These are phyloP conservation scores for Orthosia cruda DNA, from an alignment of 2,888 invertebrate species.

Conservation along the genomic window DNA sequence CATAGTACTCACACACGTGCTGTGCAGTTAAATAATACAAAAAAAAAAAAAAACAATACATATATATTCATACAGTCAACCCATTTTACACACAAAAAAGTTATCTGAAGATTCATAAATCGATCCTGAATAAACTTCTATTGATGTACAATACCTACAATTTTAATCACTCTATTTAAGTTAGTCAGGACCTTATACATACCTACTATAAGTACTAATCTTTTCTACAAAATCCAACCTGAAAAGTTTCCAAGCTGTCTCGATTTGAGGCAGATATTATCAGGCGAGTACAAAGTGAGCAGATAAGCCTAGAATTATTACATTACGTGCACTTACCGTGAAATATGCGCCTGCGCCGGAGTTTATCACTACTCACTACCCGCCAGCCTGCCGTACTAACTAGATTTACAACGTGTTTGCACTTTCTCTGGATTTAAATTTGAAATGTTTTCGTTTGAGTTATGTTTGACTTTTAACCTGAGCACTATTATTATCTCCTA, in stretches of 20 bases:
- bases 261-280: conserved; percentile 58
- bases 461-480: not conserved
- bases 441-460: conserved; percentile 30
- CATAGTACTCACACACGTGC: no score
- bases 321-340: conserved; percentile 75
- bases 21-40: no score
- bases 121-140: no score
- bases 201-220: not conserved
- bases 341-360: conserved; percentile 73
- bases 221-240: not conserved
- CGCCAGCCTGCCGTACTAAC: conserved; percentile 61
- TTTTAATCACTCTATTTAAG: not conserved
- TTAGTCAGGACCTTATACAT: no score
- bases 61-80: no score
- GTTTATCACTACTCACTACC: conserved; percentile 67
- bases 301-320: conserved; percentile 68
- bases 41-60: no score
- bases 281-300: conserved; percentile 60
- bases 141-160: not conserved
- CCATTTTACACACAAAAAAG: no score
- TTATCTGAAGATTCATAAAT: no score
- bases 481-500: not conserved
- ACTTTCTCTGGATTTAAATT: conserved; percentile 53
- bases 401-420: conserved; percentile 61
- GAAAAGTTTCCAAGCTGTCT: conserved; percentile 40